Base-by-base conservation (phyloP, 2,113 vertebrate genomes). In the Lanius ludovicianus region DNA sequence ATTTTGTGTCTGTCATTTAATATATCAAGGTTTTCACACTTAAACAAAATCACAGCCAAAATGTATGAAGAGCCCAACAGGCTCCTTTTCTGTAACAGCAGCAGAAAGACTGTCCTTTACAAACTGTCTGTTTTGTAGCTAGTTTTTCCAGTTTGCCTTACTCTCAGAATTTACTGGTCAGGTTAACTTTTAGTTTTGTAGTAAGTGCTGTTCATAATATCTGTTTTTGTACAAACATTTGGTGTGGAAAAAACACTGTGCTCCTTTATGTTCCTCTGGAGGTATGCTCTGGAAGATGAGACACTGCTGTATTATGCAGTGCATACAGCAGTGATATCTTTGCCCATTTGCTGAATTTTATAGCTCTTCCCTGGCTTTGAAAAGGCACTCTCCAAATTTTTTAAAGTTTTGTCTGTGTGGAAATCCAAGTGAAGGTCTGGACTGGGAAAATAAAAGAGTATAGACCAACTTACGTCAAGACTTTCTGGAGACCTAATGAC, bases 391-490 rank as follows among this genome's bases (percentile, higher is more conserved):
- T 8, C 2, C 25, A 84, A 28, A 35, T 25, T 74, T 94, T 57
- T 49, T 0, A 1, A 69, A 57, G 4, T 15, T 59, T 91, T 63
- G 81, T n/a, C 41, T 87, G 7, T 65, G 21, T 39, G 11, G 33
- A 39, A 70, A 59, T 47, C 39, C 23, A 55, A 79, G 19, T 75
- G 33, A 75, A 82, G 10, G 2, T 59, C 65, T 67, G 35, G 28
- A 63, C 42, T 15, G 25, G 13, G 24, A 90, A 91, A 91, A 67
- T 55, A 21, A 8, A 53, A 41, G 31, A 78, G 7, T 67, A 81
- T 7, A 47, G 9, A 27, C 27, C 53, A 84, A 49, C 0, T 22
- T 77, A 27, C 0, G 0, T 17, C 22, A 89, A 37, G 33, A 47
- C 10, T 25, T 84, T 57, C 37, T 55, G 22, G 20, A 70, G 10